Evolutionary conservation across 2,888 invertebrate species (phyloP).

Genomic region (Pachymerium ferrugineum): DNA sequence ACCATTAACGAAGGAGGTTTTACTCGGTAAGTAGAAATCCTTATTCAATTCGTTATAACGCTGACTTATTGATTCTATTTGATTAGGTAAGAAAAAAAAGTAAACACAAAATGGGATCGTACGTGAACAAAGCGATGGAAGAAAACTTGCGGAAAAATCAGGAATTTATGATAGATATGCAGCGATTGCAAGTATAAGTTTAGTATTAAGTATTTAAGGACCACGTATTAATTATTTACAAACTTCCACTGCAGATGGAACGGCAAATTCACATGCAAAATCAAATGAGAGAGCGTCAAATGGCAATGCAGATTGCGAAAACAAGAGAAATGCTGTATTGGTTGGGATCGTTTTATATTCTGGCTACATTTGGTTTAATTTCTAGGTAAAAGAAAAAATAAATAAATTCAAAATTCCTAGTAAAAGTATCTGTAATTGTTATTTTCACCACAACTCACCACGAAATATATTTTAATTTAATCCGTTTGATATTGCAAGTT

Average conservation of each 20-base stretch:
- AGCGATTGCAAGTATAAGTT: slow-evolving; percentile 59
- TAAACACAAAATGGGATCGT: slow-evolving; percentile 59
- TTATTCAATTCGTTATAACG: too few species aligned
- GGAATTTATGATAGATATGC: slow-evolving; percentile 62
- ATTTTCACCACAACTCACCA: too few species aligned
- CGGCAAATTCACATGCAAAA: slow-evolving; percentile 74
- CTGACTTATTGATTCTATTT: too few species aligned
- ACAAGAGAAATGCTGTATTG: slow-evolving; percentile 68
- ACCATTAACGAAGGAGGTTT: too few species aligned
- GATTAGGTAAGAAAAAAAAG: too few species aligned
- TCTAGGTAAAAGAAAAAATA: slow-evolving; percentile 43
- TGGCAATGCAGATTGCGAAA: slow-evolving; percentile 65
- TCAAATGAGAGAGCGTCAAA: slow-evolving; percentile 67
- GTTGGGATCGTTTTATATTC: slow-evolving; percentile 62
- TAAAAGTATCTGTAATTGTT: background rate
- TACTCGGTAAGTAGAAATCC: too few species aligned
- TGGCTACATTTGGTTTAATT: slow-evolving; percentile 51
- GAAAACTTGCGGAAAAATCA: slow-evolving; percentile 64
- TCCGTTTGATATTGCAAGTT: too few species aligned
- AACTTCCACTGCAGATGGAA: slow-evolving; percentile 56
- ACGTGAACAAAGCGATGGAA: slow-evolving; percentile 58
- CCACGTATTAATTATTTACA: too few species aligned
- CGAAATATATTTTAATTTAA: too few species aligned
- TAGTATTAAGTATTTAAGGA: background rate
- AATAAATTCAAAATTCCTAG: background rate